Evolutionary conservation across 1,140 invertebrate species (phyloP), one percentile per base, ranked within the genome.

Genomic region (Antheraea pernyi): DNA sequence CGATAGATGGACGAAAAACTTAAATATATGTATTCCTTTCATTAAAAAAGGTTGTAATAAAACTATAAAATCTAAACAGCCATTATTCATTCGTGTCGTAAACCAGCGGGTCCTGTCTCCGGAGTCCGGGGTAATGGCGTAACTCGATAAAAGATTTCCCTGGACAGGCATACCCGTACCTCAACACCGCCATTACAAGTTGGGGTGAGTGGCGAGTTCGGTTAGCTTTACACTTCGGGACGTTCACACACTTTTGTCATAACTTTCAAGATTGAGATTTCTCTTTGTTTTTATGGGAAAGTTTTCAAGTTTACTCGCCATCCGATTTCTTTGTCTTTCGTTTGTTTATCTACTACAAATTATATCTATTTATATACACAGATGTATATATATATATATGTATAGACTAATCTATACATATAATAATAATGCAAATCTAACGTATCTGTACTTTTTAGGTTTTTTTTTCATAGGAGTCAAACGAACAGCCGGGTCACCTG

Each of bases 131-230:
- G 75, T 86, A 85, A 88, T 86, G 80, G 83, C 64, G 74, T 82
- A 84, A 84, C 83, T 82, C 83, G 79, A 88, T 88, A 84, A 88
- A 88, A 86, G 82, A 88, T 88, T 88, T 88, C 86, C 86, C 84
- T 75, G 48, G 84, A 73, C 76, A 74, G 67, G 79, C 71, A 85
- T 86, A 82, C 67, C 63, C 71, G 84, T 86, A 82, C 67, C 63
- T 80, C 74, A 78, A 69, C 75, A 72, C 72, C 78, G 69, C 79
- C 79, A 81, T 81, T 77, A 77, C 77, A 79, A 79, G 74, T 79
- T 77, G 65, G 22, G 70, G 65, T 73, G 65, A 80, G 76, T 80
- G 71, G 73, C 68, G 76, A 77, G 79, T 75, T 75, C 10, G 70
- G 66, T 67, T 75, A 66, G 67, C 71, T 73, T 74, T 70, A 75